These are phyloP conservation scores for Ariolimax columbianus DNA, from an alignment of 2,888 invertebrate genomes.

Conservation along the genomic window DNA sequence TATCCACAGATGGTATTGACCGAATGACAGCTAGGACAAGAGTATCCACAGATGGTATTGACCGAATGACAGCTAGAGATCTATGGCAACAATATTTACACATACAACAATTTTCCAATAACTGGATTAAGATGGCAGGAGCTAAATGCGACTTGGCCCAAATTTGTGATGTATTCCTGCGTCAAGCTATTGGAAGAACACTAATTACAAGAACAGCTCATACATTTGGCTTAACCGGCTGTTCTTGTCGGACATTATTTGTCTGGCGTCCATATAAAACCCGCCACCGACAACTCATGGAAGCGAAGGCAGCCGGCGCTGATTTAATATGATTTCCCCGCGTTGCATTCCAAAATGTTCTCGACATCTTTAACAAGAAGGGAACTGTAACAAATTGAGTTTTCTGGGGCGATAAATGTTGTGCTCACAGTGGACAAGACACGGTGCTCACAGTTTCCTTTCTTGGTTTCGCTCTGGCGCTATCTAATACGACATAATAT, in stretches of 20 bases:
- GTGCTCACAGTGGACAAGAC: slow-evolving; percentile 11
- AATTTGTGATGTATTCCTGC: too few relatives aligned
- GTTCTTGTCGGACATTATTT: neutral
- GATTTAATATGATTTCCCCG: slow-evolving; percentile 2
- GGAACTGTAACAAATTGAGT: neutral
- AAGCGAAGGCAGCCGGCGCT: neutral
- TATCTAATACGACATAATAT: neutral
- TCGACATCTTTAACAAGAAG: neutral
- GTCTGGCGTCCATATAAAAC: neutral
- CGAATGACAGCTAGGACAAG: too few relatives aligned
- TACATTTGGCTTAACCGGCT: neutral
- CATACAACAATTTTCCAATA: too few relatives aligned
- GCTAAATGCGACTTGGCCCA: too few relatives aligned
- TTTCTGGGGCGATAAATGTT: neutral
- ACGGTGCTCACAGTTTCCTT: neutral
- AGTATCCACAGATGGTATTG: too few relatives aligned
- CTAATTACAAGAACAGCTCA: too few relatives aligned
- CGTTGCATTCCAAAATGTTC: neutral
- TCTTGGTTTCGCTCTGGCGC: slow-evolving; percentile 13
- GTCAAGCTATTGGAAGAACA: too few relatives aligned
- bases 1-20: too few relatives aligned
- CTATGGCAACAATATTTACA: too few relatives aligned
- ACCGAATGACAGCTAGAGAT: too few relatives aligned
- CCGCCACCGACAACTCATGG: neutral
- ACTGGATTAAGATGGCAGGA: too few relatives aligned